Base-by-base conservation (phyloP, 2,888 invertebrate species). In the Lamproptera curius region DNA sequence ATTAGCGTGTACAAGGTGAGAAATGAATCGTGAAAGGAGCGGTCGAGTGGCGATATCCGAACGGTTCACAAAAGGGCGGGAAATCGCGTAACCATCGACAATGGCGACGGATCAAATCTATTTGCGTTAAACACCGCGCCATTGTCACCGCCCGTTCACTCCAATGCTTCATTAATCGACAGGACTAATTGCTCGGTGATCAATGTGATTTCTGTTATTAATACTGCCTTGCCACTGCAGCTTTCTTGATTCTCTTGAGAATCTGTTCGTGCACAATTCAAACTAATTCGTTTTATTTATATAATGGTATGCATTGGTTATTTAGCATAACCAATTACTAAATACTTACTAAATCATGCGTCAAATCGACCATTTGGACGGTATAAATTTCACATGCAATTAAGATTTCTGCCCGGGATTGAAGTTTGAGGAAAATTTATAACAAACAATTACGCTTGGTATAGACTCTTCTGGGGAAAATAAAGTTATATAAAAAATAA, bases 91-190 rank as follows among this genome's bases (percentile, higher is more conserved):
- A 60, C 67, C 69, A 70, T 65, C 70, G 51, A 59, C 55, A 48
- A 51, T 54, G 57, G 56, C 53, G 67, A 53, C 62, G 76, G 80
- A 79, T 79, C 76, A 77, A 74, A 68, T 72, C 76, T 84, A 79
- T 84, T 83, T 82, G 77, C 76, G 70, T 64, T 73, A 82, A 82
- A 82, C 82, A 78, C 65, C 69, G 58, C 62, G 61, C 63, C 64
- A 61, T 81, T 82, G 76, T 79, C 62, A 54, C 52, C 70, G 73
- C 58, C 64, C 73, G 65, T 68, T 57, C 68, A 73, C 71, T 65
- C 65, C 63, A 63, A 52, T 68, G 69, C 28, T 8, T 8, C 8
- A 62, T 57, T 61, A 16, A 4, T 33, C 31, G 42, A n/a, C n/a
- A n/a, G n/a, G 35, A 26, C 58, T 66, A 64, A 69, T 70, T 67